Conservation (phyloP, 2,113 vertebrate species). For the Theropithecus gelada region DNA sequence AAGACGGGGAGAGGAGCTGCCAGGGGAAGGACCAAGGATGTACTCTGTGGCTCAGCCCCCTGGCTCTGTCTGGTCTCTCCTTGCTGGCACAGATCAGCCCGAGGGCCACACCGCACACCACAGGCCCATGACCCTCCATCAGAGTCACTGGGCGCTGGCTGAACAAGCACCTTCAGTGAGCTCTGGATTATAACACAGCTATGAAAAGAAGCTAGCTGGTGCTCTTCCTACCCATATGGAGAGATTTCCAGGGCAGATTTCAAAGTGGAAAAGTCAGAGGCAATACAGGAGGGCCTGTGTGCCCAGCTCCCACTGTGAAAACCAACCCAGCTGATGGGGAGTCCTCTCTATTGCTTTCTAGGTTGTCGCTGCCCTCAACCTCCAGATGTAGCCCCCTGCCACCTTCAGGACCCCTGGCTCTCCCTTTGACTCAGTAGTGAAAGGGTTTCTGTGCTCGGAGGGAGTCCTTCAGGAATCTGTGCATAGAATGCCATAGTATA, state of each 20-base stretch:
- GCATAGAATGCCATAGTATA: not conserved
- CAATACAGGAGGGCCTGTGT: not conserved
- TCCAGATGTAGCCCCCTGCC: too few species aligned
- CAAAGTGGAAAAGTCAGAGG: not conserved
- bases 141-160: rapidly evolving
- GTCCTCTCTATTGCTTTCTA: not conserved
- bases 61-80: not conserved
- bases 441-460: too few species aligned
- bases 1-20: too few species aligned
- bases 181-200: not conserved
- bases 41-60: too few species aligned
- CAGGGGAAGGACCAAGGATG: too few species aligned
- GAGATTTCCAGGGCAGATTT: not conserved
- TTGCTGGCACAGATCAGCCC: not conserved
- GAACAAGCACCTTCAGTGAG: not conserved
- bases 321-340: not conserved
- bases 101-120: rapidly evolving
- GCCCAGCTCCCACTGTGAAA: not conserved
- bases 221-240: not conserved
- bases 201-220: not conserved
- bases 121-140: not conserved
- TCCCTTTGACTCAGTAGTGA: too few species aligned
- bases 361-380: too few species aligned
- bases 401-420: not conserved
- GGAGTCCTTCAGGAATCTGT: not conserved